phyloP scores from a whole-genome alignment of 2,797 vertebrate genomes.

The Gymnodraco acuticeps region DNA sequence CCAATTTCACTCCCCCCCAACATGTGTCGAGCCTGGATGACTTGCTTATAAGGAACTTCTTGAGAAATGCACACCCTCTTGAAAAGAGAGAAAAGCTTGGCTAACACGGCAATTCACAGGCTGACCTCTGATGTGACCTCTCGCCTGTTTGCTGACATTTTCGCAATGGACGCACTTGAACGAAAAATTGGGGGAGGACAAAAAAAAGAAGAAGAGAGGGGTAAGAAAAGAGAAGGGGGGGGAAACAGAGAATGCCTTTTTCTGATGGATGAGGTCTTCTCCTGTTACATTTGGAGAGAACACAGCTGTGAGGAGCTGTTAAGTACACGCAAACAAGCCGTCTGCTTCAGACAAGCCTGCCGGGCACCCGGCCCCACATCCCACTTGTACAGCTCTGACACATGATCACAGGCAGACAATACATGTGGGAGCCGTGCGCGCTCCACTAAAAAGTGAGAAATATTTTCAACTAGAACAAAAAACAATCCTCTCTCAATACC shows the following conservation, averaged over 20 bases:
- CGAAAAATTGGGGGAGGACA: conserved; percentile 66
- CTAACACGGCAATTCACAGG: conserved; percentile 70
- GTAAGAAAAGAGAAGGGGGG: conserved; percentile 51
- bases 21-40: conserved; percentile 63
- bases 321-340: conserved; percentile 92
- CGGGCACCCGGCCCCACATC: conserved; percentile 83
- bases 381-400: conserved; percentile 86
- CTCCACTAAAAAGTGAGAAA: conserved; percentile 85
- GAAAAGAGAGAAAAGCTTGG: conserved; percentile 81
- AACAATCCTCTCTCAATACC: conserved; percentile 83
- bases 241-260: conserved; percentile 75
- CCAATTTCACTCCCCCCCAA: conserved; percentile 40
- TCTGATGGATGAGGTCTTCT: conserved; percentile 91
- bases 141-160: conserved; percentile 87
- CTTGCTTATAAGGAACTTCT: conserved; percentile 77
- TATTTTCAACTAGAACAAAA: conserved; percentile 86
- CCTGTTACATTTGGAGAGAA: conserved; percentile 91
- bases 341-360: conserved; percentile 87
- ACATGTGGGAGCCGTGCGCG: conserved; percentile 83
- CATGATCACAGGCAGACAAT: conserved; percentile 88
- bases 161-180: conserved; percentile 85
- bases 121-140: conserved; percentile 81
- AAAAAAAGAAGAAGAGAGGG: conserved; percentile 58
- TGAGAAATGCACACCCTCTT: conserved; percentile 84
- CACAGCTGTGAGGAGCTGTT: conserved; percentile 95